These are phyloP conservation scores for Tapera naevia DNA, from an alignment of 2,797 vertebrate genomes.

Conservation along the genomic window DNA sequence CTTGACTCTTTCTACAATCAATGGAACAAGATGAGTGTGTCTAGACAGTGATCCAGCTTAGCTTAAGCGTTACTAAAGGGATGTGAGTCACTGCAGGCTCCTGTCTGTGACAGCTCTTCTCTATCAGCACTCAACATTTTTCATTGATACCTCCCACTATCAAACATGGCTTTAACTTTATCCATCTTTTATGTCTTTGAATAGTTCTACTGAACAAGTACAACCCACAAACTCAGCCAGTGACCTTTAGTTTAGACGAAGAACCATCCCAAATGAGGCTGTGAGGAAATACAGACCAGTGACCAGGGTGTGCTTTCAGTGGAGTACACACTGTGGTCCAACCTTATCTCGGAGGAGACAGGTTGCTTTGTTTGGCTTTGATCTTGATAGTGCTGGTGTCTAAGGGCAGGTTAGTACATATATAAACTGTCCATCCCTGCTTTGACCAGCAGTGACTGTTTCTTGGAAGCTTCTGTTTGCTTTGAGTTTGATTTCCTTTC, in stretches of 20 bases:
- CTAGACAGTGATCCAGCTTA: background rate
- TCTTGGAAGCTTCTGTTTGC: background rate
- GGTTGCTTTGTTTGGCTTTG: background rate
- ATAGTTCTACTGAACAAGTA: background rate
- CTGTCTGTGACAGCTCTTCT: background rate
- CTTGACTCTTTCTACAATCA: background rate
- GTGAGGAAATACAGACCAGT: background rate
- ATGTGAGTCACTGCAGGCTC: background rate
- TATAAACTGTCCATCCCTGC: background rate
- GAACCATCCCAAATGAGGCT: background rate
- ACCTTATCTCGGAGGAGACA: background rate
- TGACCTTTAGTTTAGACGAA: background rate
- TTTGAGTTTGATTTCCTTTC: background rate
- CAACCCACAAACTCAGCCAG: background rate
- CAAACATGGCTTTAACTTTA: background rate
- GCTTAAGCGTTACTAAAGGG: background rate
- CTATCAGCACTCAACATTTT: background rate
- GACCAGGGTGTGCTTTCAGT: background rate
- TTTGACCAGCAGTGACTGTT: background rate
- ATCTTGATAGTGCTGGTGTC: background rate
- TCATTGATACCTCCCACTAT: background rate
- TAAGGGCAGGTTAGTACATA: background rate
- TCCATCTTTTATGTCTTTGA: background rate
- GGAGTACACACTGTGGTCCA: background rate
- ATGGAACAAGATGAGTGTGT: background rate